These are phyloP conservation scores for Neodiprion virginianus DNA, from an alignment of 1,140 invertebrate genomes.

Conservation along the genomic window DNA sequence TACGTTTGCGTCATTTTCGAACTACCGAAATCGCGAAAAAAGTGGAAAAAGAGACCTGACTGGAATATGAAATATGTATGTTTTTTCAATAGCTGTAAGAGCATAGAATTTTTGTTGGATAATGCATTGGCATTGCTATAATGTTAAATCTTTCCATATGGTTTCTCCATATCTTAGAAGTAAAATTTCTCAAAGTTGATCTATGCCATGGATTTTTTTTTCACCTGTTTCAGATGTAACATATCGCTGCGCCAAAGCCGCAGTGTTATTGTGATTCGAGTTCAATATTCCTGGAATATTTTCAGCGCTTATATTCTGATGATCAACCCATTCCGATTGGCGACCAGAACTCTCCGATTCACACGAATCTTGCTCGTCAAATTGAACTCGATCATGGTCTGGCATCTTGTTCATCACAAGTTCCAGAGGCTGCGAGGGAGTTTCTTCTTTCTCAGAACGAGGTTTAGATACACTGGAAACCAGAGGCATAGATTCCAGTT, in stretches of 20 bases:
- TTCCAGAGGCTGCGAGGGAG: constrained; percentile 34
- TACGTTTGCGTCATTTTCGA: no score
- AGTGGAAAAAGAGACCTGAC: no score
- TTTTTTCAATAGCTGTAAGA: no score
- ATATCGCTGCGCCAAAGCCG: background rate
- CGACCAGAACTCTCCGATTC: background rate
- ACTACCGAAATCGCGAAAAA: no score
- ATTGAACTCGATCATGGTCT: background rate
- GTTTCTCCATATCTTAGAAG: no score
- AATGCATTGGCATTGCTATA: no score
- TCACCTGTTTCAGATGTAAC: background rate
- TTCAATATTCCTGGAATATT: background rate
- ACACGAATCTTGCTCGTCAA: background rate
- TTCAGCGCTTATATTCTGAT: background rate
- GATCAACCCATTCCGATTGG: background rate
- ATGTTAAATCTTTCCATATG: no score
- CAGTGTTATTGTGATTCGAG: background rate
- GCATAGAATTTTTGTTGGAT: no score
- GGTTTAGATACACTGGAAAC: constrained; percentile 2
- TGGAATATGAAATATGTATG: no score
- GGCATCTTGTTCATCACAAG: constrained; percentile 40
- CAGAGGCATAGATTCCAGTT: background rate
- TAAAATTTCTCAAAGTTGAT: no score
- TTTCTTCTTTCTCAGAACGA: constrained; percentile 19
- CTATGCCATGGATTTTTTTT: no score